Evolutionary conservation across 2,888 invertebrate species (phyloP), one percentile per base, ranked within the genome.

Genomic region (Athalia circularis): DNA sequence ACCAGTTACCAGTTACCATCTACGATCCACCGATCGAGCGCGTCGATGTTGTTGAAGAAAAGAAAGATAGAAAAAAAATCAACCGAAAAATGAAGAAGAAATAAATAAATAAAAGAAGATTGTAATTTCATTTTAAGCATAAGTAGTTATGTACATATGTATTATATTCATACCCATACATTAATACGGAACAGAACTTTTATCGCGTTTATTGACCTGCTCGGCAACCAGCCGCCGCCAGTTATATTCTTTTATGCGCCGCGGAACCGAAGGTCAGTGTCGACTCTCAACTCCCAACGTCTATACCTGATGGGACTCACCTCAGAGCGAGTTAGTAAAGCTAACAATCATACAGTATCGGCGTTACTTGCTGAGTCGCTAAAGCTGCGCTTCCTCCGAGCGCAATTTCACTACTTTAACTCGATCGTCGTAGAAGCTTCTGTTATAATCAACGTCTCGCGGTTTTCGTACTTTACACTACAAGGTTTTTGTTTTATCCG

Each of bases 131-230:
- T 29, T 29, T 29, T 29, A 29, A 29, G 29, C 29, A 29, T 29
- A 29, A 29, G 29, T 29, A 29, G 29, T 29, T 29, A 29, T 29
- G 29, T 29, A 29, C 29, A 29, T 29, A 29, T 29, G 29, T 29
- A 29, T 29, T 29, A 29, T 29, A 29, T 29, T 29, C 29, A 29
- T 29, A 29, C 29, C 29, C 29, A 29, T 29, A 29, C 29, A 29
- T 29, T 29, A 29, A 29, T 29, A 70, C 29, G 67, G 67, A 67
- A 67, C 52, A 48, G 64, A 52, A 59, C 62, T 75, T 75, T 75
- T 64, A 75, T 64, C 62, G 75, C 75, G 75, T 75, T 75, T 75
- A 75, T 75, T 75, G 75, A 75, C 75, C 75, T 64, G 75, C 62
- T 59, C 72, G 72, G 47, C 72, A 48, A 72, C 57, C 72, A 47